Conservation (phyloP, 2,888 invertebrate genomes). For the Volucella zonaria region DNA sequence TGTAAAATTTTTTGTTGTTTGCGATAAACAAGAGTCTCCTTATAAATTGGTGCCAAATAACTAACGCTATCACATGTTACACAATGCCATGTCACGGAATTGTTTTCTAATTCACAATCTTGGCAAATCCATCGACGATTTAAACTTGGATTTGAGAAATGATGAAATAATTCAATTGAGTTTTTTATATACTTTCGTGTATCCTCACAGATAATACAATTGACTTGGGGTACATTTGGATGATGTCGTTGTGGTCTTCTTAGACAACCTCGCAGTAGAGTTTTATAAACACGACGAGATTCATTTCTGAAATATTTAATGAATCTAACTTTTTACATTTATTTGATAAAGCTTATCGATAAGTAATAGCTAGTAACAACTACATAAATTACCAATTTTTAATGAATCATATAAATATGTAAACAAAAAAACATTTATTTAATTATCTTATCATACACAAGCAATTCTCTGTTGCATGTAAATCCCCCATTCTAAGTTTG, state of each 20-base stretch:
- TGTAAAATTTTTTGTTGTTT: conserved; percentile 73
- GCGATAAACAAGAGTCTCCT: conserved; percentile 79
- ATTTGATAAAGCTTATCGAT: background rate
- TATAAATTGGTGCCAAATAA: conserved; percentile 82
- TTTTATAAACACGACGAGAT: conserved; percentile 82
- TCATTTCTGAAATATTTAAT: conserved; percentile 79
- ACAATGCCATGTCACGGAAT: conserved; percentile 83
- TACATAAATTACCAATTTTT: background rate
- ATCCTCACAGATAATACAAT: conserved; percentile 81
- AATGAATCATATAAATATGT: background rate
- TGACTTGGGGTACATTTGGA: conserved; percentile 79
- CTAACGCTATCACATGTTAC: conserved; percentile 82
- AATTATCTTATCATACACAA: too few relatives aligned
- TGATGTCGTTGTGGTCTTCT: conserved; percentile 81
- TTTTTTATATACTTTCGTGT: conserved; percentile 82
- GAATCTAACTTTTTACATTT: conserved; percentile 37
- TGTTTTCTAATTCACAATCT: conserved; percentile 81
- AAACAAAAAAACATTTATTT: background rate
- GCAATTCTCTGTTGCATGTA: too few relatives aligned
- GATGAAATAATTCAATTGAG: conserved; percentile 81
- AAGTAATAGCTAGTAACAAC: background rate
- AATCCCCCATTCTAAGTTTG: too few relatives aligned
- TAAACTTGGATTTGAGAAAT: conserved; percentile 82
- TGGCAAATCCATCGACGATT: conserved; percentile 83
- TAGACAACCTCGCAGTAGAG: conserved; percentile 81